These are phyloP conservation scores for Pollenia amentaria DNA, from an alignment of 2,888 invertebrate species.

Conservation along the genomic window DNA sequence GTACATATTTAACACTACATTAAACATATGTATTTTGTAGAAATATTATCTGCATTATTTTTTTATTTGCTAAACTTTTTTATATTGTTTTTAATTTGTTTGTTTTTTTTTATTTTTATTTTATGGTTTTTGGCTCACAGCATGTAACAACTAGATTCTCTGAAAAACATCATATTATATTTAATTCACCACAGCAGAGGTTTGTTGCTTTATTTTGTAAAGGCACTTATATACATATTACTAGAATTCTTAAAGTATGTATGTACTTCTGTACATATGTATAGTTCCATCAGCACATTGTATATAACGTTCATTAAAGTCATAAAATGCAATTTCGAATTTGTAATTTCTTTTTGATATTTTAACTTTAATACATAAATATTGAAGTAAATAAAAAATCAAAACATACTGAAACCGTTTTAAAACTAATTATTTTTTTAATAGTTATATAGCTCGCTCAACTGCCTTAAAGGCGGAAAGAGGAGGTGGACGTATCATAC, in stretches of 20 bases:
- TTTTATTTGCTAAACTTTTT: slow-evolving; percentile 54
- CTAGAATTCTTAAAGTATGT: neutral
- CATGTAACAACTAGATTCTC: slow-evolving; percentile 84
- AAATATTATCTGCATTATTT: slow-evolving; percentile 41
- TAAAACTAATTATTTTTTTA: slow-evolving; percentile 36
- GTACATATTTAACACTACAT: neutral
- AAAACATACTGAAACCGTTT: no score
- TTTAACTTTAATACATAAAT: neutral
- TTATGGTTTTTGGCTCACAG: slow-evolving; percentile 84
- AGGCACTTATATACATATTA: slow-evolving; percentile 39
- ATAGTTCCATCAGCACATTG: neutral
- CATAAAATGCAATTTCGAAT: slow-evolving; percentile 17
- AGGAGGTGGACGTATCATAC: slow-evolving; percentile 84
- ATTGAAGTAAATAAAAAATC: neutral
- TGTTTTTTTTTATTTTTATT: slow-evolving; percentile 76
- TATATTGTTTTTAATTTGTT: slow-evolving; percentile 57
- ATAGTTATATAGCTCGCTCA: slow-evolving; percentile 78
- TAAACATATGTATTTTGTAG: neutral
- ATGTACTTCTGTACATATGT: slow-evolving; percentile 5
- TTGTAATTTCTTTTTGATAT: slow-evolving; percentile 1
- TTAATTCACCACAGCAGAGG: slow-evolving; percentile 83
- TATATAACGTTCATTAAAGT: slow-evolving; percentile 10
- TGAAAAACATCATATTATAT: slow-evolving; percentile 83
- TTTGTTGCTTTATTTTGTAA: slow-evolving; percentile 79
- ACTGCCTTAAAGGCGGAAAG: slow-evolving; percentile 88